Percentiles rank a stretch among this genome's conserved stretches.
phyloP scores from a whole-genome alignment of 2,113 vertebrate species.

The Pangasianodon gigas region DNA sequence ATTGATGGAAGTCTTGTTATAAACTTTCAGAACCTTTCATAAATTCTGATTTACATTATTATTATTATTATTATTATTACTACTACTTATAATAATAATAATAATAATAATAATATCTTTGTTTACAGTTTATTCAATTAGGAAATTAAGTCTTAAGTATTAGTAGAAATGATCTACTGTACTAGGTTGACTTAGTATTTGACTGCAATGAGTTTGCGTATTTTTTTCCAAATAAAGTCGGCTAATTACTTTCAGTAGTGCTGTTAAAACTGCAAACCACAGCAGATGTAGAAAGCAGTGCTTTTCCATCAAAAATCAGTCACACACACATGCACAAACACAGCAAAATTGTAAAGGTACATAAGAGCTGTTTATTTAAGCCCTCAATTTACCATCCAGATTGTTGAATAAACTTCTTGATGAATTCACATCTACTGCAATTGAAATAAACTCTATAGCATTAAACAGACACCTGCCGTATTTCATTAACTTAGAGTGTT shows the following conservation, averaged over 20 bases:
- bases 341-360: background rate
- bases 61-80: too few relatives aligned
- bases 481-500: background rate
- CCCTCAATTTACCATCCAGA: background rate
- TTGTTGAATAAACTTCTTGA: background rate
- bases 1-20: background rate
- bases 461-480: background rate
- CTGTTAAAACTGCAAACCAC: conserved; percentile 2
- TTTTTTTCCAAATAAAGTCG: background rate
- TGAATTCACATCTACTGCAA: too few relatives aligned
- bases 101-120: background rate
- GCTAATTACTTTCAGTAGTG: background rate
- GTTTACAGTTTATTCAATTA: background rate
- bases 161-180: background rate
- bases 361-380: background rate
- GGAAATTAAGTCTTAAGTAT: background rate
- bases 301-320: background rate
- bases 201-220: background rate
- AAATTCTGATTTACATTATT: background rate
- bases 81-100: too few relatives aligned
- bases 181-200: background rate
- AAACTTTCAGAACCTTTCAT: background rate
- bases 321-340: background rate
- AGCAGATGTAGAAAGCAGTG: background rate
- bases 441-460: background rate